Evolutionary conservation across 2,888 invertebrate species (phyloP).

Genomic region (Hyalella azteca): DNA sequence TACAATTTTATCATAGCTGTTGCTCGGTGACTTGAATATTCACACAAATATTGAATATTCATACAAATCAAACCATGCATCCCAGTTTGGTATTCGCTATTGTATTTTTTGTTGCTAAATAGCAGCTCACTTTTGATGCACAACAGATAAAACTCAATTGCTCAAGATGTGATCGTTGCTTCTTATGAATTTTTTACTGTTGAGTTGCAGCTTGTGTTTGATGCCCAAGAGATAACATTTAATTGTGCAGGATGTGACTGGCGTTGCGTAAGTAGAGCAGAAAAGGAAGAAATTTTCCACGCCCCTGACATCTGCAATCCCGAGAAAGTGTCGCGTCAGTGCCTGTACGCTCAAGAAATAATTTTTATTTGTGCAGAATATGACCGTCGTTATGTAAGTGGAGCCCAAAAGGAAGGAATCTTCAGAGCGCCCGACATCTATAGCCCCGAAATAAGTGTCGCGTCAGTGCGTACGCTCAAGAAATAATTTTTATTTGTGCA

Average conservation of each 20-base stretch:
- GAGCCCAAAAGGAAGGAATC: conserved; percentile 68
- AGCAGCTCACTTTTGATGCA: conserved; percentile 88
- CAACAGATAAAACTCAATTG: no score
- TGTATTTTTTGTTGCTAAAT: no score
- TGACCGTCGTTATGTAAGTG: conserved; percentile 51
- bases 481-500: conserved; percentile 39
- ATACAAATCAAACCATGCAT: no score
- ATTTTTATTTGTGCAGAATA: conserved; percentile 49
- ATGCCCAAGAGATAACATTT: no score
- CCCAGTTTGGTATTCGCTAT: no score
- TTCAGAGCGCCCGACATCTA: conserved; percentile 83
- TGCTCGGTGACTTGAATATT: no score
- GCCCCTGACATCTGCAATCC: conserved; percentile 84
- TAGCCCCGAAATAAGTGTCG: conserved; percentile 81
- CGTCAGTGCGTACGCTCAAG: no score
- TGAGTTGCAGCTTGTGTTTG: conserved; percentile 90
- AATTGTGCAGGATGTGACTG: conserved; percentile 54
- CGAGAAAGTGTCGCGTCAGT: conserved; percentile 84
- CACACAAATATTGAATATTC: no score
- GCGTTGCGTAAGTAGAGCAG: conserved; percentile 47
- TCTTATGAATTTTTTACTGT: conserved; percentile 74
- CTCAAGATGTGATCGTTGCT: conserved; percentile 55
- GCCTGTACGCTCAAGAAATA: conserved; percentile 95
- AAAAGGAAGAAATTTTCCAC: conserved; percentile 74
- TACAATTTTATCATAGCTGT: no score